phyloP scores from a whole-genome alignment of 2,797 vertebrate genomes.

The Bovichtus variegatus region DNA sequence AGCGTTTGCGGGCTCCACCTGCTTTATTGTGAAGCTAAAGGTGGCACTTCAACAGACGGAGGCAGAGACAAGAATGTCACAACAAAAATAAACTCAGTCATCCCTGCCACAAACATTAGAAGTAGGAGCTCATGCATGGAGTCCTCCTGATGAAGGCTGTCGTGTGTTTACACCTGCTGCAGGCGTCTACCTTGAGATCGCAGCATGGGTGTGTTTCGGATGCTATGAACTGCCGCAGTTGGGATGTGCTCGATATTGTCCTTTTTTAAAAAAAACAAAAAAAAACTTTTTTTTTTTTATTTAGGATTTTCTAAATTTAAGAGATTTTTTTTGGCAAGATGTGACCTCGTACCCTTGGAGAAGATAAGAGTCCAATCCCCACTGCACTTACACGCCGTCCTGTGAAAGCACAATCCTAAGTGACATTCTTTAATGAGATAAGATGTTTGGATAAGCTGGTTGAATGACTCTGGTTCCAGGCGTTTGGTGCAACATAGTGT shows the following conservation, averaged over 20 bases:
- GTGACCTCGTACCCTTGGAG: conserved; percentile 42
- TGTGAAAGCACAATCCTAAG: conserved; percentile 47
- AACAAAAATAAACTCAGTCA: conserved; percentile 20
- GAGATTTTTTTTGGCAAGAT: conserved; percentile 45
- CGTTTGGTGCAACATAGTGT: background rate
- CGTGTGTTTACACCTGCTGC: conserved; percentile 32
- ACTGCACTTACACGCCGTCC: conserved; percentile 23
- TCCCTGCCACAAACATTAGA: background rate
- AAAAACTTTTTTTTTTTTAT: too few species aligned
- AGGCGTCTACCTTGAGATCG: conserved; percentile 12
- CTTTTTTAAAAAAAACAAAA: conserved; percentile 54
- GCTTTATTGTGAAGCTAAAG: background rate
- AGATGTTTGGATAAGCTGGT: conserved; percentile 57
- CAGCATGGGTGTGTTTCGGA: conserved; percentile 20
- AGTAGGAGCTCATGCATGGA: background rate
- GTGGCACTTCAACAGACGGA: background rate
- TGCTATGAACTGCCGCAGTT: background rate
- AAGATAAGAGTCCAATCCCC: conserved; percentile 58
- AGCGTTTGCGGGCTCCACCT: background rate
- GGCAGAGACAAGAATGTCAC: background rate
- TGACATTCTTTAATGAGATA: conserved; percentile 45
- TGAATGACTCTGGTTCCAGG: conserved; percentile 15
- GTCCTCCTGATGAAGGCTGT: conserved; percentile 27
- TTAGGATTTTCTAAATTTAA: conserved; percentile 48
- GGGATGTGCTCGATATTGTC: background rate